Evolutionary conservation across 2,113 vertebrate genomes (phyloP), one percentile per base, ranked within the genome.

Genomic region (Marmota monax): DNA sequence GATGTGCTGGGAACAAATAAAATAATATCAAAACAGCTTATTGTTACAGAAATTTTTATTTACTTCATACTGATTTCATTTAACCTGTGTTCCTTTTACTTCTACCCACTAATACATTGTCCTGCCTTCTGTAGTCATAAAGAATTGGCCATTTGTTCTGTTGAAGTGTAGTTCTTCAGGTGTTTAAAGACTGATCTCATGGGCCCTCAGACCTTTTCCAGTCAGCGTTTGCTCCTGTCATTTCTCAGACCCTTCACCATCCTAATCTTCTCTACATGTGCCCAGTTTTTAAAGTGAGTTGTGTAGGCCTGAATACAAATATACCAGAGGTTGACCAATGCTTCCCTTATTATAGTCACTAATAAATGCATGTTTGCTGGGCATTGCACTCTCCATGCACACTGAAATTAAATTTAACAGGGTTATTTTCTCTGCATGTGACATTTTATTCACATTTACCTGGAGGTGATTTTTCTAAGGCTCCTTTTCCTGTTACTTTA

Each of bases 1-100:
- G 56, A 96, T 95, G 87, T 98, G 80, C 95, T 98, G 97, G 95
- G 97, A 63, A 96, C 90, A 94, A 97, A 98, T 97, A 98, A 98
- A 97, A 95, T 77, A 85, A 85, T 97, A 95, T 77, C 90, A 84
- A 96, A 96, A 92, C 73, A 11, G 87, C 12, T 87, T 42, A 70
- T 74, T 82, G 93, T 93, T 95, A 92, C 8, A 53, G 92, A 89
- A 88, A 93, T 72, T 61, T n/a, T 95, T 96, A 72, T 63, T 95
- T 96, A 72, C 96, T 98, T 97, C 29, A 69, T 92, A 8, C 67
- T 67, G 51, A 61, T 92, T 93, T 45, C 39, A 53, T 77, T 56
- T 94, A 73, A 58, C 32, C 56, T 84, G 88, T 58, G 48, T 61
- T 39, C 25, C 14, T 70, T 34, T 85, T 69, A 14, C 25, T 90